Conservation (phyloP, 2,113 vertebrate species). For the Redunca redunca region DNA sequence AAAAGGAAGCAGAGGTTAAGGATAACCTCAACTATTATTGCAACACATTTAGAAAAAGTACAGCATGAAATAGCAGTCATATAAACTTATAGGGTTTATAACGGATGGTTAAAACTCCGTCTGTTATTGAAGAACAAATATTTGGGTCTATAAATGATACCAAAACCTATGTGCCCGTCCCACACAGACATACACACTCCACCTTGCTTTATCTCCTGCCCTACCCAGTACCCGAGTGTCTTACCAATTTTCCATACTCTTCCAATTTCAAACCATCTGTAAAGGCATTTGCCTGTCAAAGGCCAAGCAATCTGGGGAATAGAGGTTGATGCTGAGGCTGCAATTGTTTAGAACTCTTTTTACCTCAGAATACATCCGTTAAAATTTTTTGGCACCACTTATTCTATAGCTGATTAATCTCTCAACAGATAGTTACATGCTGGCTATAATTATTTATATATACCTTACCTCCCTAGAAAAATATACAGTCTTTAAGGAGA, state of each 20-base stretch:
- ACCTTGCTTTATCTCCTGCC: background rate
- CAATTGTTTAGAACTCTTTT: background rate
- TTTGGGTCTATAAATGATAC: background rate
- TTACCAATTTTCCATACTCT: background rate
- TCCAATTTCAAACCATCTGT: background rate
- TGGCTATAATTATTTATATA: background rate
- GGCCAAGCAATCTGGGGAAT: background rate
- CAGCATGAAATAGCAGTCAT: background rate
- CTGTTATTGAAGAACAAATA: background rate
- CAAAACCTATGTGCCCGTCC: background rate
- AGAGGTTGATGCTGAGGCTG: background rate
- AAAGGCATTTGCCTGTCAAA: background rate
- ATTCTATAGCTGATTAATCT: background rate
- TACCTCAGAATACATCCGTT: background rate
- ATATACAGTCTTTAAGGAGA: background rate
- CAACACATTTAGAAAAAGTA: background rate
- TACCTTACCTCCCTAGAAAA: background rate
- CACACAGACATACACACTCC: background rate
- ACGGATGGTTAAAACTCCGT: background rate
- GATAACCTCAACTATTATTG: background rate
- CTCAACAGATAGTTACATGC: background rate
- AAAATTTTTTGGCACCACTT: background rate
- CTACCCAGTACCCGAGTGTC: background rate
- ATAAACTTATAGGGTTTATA: background rate
- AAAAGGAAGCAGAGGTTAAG: background rate